Evolutionary conservation across 64 coral and sea anemone genomes (phyloP), one percentile per base, ranked within the genome.

Genomic region (Orbicella faveolata): DNA sequence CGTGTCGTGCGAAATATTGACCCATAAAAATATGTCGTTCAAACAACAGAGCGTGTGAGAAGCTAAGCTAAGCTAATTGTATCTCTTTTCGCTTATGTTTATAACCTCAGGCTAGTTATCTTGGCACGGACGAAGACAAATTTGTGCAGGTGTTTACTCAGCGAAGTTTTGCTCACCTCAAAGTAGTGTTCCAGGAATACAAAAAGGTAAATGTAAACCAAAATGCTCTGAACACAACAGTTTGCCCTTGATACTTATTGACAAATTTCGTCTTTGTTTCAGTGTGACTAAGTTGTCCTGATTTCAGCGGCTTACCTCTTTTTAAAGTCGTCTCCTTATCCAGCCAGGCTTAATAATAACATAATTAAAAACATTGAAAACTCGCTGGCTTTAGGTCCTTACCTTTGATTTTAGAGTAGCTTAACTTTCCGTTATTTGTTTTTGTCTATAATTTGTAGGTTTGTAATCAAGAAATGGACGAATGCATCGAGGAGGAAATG

Each of bases 91-190:
- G 1, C 39, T 65, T 36, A 57, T n/a, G 18, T 15, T 68, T 79
- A 76, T 57, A 37, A 30, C 1, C 14, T 4, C 74, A 94, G 92
- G 92, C 92, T 26, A 81, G 92, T 13, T 85, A 19, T 36, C 89
- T 81, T 75, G 92, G 92, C 33, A 94, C 92, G 21, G 88, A 94
- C 52, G 88, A 89, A 39, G 44, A 72, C 23, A 63, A 68, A 51
- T 94, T 94, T 70, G 78, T 89, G 0, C 79, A 90, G 16, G 83
- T 94, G 13, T 77, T 94, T 14, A 79, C 92, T 33, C 68, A 76
- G 23, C 35, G 92, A 53, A 94, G 80, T 26, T 68, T 63, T 59
- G 57, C 88, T 19, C 92, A 94, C 20, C 92, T 94, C 6, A 76
- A 79, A 65, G 88, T 76, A 1, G 54, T 77, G 17, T 94, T 94